Conservation (phyloP, 2,797 vertebrate genomes). For the Chaenodraco wilsoni region DNA sequence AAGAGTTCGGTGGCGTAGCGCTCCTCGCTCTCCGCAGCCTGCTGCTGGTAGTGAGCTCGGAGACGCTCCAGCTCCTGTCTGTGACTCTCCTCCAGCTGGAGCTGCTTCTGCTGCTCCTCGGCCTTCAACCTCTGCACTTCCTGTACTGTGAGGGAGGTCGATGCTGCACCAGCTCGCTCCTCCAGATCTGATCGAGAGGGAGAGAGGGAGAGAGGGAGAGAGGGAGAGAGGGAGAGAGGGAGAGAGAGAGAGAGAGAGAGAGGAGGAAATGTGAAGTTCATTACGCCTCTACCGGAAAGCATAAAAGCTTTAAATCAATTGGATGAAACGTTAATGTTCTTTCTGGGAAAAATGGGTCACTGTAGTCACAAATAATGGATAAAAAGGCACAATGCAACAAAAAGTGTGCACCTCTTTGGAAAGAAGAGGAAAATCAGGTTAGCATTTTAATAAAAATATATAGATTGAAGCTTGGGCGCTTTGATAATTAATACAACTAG, state of each 20-base stretch:
- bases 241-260: neutral
- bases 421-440: neutral
- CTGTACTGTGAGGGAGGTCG: conserved; percentile 37
- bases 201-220: neutral
- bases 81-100: conserved; percentile 85
- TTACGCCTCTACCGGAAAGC: neutral
- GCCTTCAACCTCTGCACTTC: conserved; percentile 78
- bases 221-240: neutral
- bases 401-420: neutral
- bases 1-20: conserved; percentile 82
- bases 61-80: conserved; percentile 85
- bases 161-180: conserved; percentile 37
- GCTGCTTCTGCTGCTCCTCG: conserved; percentile 77
- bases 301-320: conserved; percentile 22
- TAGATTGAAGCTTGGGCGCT: neutral
- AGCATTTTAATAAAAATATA: neutral
- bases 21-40: conserved; percentile 86
- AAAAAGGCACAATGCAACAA: neutral
- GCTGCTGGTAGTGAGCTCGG: conserved; percentile 84
- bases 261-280: conserved; percentile 24
- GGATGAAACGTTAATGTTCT: conserved; percentile 27
- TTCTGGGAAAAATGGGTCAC: conserved; percentile 6
- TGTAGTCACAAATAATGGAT: conserved; percentile 6
- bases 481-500: no score
- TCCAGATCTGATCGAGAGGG: conserved; percentile 49